Conservation (phyloP, 2,797 vertebrate species). For the Amphiprion clarkii region DNA sequence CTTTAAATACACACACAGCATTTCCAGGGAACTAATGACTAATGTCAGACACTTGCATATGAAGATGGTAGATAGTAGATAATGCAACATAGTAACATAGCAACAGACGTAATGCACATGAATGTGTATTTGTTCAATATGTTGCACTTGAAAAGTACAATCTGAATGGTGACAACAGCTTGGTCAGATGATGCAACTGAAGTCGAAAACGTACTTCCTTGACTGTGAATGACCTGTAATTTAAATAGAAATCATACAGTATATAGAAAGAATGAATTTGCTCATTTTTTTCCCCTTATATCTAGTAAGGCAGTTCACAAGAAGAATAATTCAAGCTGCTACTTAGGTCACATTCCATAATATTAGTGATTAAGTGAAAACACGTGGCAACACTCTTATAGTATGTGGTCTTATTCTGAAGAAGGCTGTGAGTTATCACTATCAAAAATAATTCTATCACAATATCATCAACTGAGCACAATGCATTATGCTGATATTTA, state of each 20-base stretch:
- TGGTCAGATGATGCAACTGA: neutral
- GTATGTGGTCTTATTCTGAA: neutral
- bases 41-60: neutral
- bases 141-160: neutral
- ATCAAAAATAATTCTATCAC: neutral
- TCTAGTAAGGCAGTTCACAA: too few species aligned
- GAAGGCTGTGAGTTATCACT: constrained; percentile 9
- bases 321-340: too few species aligned
- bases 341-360: too few species aligned
- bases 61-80: neutral
- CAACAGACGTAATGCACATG: constrained; percentile 2
- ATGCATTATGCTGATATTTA: neutral
- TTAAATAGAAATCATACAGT: neutral
- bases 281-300: too few species aligned
- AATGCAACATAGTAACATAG: neutral
- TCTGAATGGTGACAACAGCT: neutral
- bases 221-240: neutral
- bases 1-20: neutral
- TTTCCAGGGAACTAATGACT: constrained; percentile 1
- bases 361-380: neutral
- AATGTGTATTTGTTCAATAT: neutral
- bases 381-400: neutral
- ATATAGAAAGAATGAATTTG: too few species aligned
- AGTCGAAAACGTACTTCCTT: neutral
- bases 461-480: neutral